Conservation (phyloP, 2,888 invertebrate genomes). For the Ophion slaviceki region DNA sequence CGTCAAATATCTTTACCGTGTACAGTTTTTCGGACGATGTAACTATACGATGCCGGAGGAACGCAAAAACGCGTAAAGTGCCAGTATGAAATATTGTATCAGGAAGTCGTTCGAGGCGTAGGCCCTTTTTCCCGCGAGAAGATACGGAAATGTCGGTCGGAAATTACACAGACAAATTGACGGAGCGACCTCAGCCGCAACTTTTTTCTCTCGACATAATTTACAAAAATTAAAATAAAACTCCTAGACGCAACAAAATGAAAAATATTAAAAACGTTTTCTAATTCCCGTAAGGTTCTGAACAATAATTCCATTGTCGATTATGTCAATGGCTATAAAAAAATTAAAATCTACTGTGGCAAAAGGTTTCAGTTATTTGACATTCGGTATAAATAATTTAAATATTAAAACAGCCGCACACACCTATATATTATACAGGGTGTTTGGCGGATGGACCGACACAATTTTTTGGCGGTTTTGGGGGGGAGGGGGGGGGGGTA, state of each 20-base stretch:
- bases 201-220: neutral
- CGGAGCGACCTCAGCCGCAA: neutral
- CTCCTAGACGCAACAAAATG: neutral
- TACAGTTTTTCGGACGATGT: conserved; percentile 1
- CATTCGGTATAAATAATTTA: too few species aligned
- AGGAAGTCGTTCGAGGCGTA: conserved; percentile 39
- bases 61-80: neutral
- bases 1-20: neutral
- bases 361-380: too few species aligned
- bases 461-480: too few species aligned
- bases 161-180: conserved; percentile 36
- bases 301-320: too few species aligned
- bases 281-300: too few species aligned
- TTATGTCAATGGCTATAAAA: too few species aligned
- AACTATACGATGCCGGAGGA: neutral
- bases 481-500: too few species aligned
- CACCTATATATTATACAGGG: too few species aligned
- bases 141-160: conserved; percentile 24
- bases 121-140: conserved; percentile 37
- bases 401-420: too few species aligned
- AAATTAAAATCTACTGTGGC: too few species aligned
- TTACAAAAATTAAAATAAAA: neutral
- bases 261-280: too few species aligned
- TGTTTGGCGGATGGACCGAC: too few species aligned
- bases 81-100: conserved; percentile 31